Evolutionary conservation across 2,113 vertebrate genomes (phyloP).

Genomic region (Sterrhoptilus dennistouni): DNA sequence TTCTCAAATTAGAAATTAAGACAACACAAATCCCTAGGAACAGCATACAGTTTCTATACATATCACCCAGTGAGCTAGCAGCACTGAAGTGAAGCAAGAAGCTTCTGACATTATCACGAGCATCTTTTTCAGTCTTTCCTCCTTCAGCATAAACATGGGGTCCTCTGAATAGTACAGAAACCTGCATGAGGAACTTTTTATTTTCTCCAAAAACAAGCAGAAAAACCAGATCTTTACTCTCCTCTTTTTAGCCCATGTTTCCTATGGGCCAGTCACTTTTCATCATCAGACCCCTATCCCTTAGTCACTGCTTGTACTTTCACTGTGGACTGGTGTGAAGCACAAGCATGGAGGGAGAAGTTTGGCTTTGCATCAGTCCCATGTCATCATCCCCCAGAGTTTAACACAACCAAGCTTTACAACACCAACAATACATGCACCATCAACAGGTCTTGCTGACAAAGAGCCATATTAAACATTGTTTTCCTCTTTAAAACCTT

Average conservation of each 20-base stretch:
- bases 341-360: not conserved
- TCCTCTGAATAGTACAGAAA: not conserved
- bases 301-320: not conserved
- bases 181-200: not conserved
- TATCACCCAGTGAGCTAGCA: conserved; percentile 30
- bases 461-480: not conserved
- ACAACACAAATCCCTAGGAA: conserved; percentile 28
- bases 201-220: not conserved
- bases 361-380: not conserved
- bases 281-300: not conserved
- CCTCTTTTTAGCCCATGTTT: not conserved
- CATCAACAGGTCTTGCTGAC: not conserved
- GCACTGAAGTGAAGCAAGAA: conserved; percentile 37
- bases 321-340: not conserved
- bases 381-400: not conserved
- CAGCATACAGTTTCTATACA: conserved; percentile 37
- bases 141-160: conserved; percentile 15
- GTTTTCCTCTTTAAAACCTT: conserved; percentile 1
- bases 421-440: not conserved
- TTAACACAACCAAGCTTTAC: not conserved
- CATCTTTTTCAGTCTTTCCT: conserved; percentile 30
- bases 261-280: not conserved
- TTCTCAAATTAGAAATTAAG: conserved; percentile 50
- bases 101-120: conserved; percentile 58
- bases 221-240: not conserved